Conservation (phyloP, 1,140 invertebrate genomes). For the Potamilus streckersoni region DNA sequence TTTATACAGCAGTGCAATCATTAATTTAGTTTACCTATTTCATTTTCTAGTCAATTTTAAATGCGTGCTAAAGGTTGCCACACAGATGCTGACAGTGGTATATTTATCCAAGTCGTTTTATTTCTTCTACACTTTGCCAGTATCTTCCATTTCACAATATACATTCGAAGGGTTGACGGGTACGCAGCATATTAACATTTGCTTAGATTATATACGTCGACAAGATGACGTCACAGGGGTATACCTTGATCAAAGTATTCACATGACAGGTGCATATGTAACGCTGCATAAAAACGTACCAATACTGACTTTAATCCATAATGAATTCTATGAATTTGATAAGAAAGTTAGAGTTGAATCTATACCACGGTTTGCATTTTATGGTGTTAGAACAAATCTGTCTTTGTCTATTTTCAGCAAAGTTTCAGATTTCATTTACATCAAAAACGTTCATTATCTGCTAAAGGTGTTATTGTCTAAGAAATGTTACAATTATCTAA, state of each 20-base stretch:
- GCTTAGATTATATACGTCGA: conserved; percentile 50
- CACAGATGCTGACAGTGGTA: conserved; percentile 7
- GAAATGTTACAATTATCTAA: conserved; percentile 58
- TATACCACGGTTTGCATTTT: background rate
- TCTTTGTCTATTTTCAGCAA: conserved; percentile 36
- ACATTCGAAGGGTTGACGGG: conserved; percentile 36
- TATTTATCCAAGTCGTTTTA: conserved; percentile 31
- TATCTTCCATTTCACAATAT: conserved; percentile 39
- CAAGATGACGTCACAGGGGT: conserved; percentile 57
- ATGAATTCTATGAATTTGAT: conserved; percentile 58
- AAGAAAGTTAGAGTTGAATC: conserved; percentile 11
- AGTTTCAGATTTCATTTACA: conserved; percentile 51
- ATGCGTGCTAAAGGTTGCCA: background rate
- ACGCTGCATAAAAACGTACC: conserved; percentile 55
- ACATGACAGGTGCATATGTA: conserved; percentile 54
- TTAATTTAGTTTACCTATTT: background rate
- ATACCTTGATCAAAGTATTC: conserved; percentile 50
- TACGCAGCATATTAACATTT: conserved; percentile 51
- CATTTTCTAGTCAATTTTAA: background rate
- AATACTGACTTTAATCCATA: conserved; percentile 48
- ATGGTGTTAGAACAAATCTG: conserved; percentile 5
- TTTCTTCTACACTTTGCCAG: conserved; percentile 23
- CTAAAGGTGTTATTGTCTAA: conserved; percentile 48
- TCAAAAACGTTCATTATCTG: conserved; percentile 47
- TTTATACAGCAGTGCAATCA: conserved; percentile 24